Base-by-base conservation (phyloP, 1,140 invertebrate genomes). In the Cyclargus thomasi region DNA sequence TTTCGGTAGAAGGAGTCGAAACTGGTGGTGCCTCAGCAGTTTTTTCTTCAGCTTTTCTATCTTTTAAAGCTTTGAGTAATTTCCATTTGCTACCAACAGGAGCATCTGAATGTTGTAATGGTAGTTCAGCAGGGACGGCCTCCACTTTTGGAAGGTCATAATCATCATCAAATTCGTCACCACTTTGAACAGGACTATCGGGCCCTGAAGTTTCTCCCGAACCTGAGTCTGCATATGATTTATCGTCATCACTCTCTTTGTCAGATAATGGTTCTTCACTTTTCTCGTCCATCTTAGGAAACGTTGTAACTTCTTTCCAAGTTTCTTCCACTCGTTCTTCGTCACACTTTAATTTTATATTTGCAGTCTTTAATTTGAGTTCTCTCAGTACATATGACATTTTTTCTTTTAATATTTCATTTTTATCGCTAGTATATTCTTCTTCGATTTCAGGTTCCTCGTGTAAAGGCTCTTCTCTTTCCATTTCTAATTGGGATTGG, bases 151-250 rank as follows among this genome's bases (percentile, higher is more conserved):
- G 94, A 85, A 79, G 76, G 62, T 88, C 85, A 65, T 86, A 87
- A 22, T 90, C 91, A 70, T 94, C 93, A 64, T 95, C 94, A 64
- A 93, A 90, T 74, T 95, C 94, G 71, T 96, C 95, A 70, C 93
- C 92, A 74, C 94, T 95, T 62, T 94, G 92, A 21, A 89, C 87
- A 1, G 96, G 95, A 83, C 95, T 96, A 75, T 97, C 96, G 0
- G 96, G 96, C 0, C 96, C 96, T 10, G 96, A 96, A 8, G 96
- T 97, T 76, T 95, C 95, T 22, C 96, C 96, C 0, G 96, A 97
- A 16, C 95, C 95, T 23, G 87, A 81, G 69, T 90, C 88, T 8
- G 73, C 81, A 62, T 85, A 90, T 68, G 82, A 77, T 80, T 87
- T 75, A 67, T 88, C 81, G 76, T 92, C 86, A 77, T 93, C 85